Base-by-base conservation (phyloP, 1,140 invertebrate genomes). In the Anastatus disparis region DNA sequence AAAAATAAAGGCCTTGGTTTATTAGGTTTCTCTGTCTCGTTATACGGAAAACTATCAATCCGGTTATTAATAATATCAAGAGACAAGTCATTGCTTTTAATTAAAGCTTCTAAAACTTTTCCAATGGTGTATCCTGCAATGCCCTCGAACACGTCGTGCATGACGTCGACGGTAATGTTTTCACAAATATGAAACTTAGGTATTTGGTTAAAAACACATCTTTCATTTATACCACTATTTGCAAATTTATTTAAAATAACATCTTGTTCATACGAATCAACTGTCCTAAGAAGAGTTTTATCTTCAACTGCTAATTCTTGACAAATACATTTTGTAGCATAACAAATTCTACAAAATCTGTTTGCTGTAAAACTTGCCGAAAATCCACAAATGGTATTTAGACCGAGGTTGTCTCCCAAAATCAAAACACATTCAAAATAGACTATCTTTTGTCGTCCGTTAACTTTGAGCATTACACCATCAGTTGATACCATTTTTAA, bases 361-460 rank as follows among this genome's bases (percentile, higher is more conserved):
- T 58, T 42, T 2, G 55, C 40, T 35, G 50, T 35, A 59, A 71
- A 65, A 58, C 53, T 65, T 20, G 42, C n/a, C 12, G 15, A 40
- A 56, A 70, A 70, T 17, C 68, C 68, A 10, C 61, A 29, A 13
- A 63, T 63, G 44, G 50, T 35, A 58, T 70, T 70, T 4, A 70
- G 22, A 1, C 68, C 59, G n/a, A 63, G 27, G 15, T 63, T 63
- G n/a, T 63, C 59, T 8, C 59, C 59, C 2, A 29, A 4, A 12
- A 63, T 17, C 4, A 66, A 42, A 44, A 38, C 44, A 27, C 63
- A 66, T 61, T 65, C 27, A 50, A 71, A 71, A 48, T 46, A 35
- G 8, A 70, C 20, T 61, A 44, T 53, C 15, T 53, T 15, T 46
- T 42, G 52, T 17, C 52, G 35, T 9, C 46, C 31, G 31, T 42